These are phyloP conservation scores for Falcunculus frontatus DNA, from an alignment of 2,113 vertebrate species.

Conservation along the genomic window DNA sequence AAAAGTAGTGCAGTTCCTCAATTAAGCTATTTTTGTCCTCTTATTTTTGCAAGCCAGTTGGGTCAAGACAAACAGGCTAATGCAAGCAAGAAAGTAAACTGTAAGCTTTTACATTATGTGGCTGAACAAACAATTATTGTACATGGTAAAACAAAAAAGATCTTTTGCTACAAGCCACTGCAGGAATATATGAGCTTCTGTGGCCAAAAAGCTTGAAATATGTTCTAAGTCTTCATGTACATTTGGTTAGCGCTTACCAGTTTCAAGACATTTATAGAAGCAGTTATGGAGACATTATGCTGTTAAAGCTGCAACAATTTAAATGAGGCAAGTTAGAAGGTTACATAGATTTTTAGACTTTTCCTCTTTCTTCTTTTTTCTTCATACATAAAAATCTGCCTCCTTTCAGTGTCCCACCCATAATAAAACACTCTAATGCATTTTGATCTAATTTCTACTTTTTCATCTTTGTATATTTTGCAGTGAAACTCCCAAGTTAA, in stretches of 20 bases:
- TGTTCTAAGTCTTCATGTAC: constrained; percentile 5
- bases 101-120: constrained; percentile 1
- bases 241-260: constrained; percentile 43
- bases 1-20: constrained; percentile 26
- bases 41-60: constrained; percentile 45
- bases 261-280: constrained; percentile 42
- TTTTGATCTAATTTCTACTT: background rate
- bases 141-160: background rate
- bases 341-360: constrained; percentile 1
- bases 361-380: background rate
- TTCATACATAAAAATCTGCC: background rate
- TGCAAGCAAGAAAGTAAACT: constrained; percentile 43
- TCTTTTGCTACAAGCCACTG: constrained; percentile 25
- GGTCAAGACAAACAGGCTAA: constrained; percentile 51
- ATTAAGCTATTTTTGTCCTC: background rate
- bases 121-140: constrained; percentile 32
- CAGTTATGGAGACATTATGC: constrained; percentile 47
- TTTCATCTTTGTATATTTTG: background rate
- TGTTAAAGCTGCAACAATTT: constrained; percentile 52
- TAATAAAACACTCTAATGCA: background rate
- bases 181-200: constrained; percentile 10
- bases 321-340: constrained; percentile 35
- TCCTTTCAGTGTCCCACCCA: background rate
- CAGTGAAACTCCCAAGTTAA: background rate
- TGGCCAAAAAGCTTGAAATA: constrained; percentile 13